These are phyloP conservation scores for Dendrolimus pini DNA, from an alignment of 2,888 invertebrate species.

Conservation along the genomic window DNA sequence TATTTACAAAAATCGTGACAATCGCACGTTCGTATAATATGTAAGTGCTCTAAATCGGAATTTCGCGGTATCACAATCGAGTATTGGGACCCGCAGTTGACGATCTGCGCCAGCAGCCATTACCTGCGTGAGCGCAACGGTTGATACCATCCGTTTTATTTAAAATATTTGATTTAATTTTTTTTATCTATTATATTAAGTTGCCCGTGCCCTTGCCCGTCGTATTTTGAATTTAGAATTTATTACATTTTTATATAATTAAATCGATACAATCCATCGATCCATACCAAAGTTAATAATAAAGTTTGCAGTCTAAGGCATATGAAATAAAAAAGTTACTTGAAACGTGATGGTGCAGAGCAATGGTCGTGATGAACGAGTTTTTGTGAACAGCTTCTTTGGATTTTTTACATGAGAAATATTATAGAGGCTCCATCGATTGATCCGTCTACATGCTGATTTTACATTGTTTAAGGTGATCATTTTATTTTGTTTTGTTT, in stretches of 20 bases:
- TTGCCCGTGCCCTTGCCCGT: no score
- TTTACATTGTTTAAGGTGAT: neutral
- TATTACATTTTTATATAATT: no score
- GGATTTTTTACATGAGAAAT: neutral
- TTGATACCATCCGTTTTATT: slow-evolving; percentile 23
- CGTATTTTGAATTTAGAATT: no score
- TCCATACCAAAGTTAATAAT: no score
- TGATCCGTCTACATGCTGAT: neutral
- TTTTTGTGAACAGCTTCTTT: neutral
- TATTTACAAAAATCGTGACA: slow-evolving; percentile 6
- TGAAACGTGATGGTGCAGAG: neutral
- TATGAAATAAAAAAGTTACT: neutral
- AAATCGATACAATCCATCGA: no score
- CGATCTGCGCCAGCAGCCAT: slow-evolving; percentile 47
- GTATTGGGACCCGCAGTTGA: slow-evolving; percentile 33
- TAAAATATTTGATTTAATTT: slow-evolving; percentile 9
- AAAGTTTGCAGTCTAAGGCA: no score
- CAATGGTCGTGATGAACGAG: neutral
- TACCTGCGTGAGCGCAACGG: slow-evolving; percentile 36
- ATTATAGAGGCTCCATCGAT: neutral
- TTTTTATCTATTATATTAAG: no score
- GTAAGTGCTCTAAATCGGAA: slow-evolving; percentile 2
- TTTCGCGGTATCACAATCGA: slow-evolving; percentile 2
- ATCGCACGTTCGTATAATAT: slow-evolving; percentile 25
- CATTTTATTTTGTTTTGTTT: neutral